Evolutionary conservation across 35 echinoderm and acorn worm species (phyloP).

Genomic region (Ptychodera flava): DNA sequence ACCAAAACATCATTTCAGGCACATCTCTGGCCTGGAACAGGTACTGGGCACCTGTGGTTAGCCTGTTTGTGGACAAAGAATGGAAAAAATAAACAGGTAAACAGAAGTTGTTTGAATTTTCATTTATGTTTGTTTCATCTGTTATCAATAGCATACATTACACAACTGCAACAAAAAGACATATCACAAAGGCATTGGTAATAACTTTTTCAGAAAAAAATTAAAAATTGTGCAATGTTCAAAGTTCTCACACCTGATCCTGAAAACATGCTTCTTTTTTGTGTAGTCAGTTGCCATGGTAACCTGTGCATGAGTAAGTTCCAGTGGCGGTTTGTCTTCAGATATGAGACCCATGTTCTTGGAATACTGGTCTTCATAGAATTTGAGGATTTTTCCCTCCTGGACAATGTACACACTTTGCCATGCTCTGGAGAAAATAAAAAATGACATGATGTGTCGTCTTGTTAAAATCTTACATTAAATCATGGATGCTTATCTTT

Average conservation of each 20-base stretch:
- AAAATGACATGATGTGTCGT: slow-evolving; percentile 12
- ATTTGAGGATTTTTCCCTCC: slow-evolving; percentile 33
- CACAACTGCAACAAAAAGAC: not conserved
- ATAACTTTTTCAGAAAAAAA: not conserved
- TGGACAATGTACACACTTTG: slow-evolving; percentile 76
- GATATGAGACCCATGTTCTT: slow-evolving; percentile 13
- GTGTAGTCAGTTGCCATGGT: slow-evolving; percentile 56
- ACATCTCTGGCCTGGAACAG: slow-evolving; percentile 75
- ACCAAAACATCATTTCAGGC: slow-evolving; percentile 86
- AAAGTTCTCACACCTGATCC: slow-evolving; percentile 15
- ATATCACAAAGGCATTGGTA: not conserved
- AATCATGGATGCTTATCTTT: not conserved
- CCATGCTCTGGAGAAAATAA: slow-evolving; percentile 52
- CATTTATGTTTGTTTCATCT: not conserved
- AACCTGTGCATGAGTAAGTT: slow-evolving; percentile 55
- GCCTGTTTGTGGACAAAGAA: slow-evolving; percentile 9
- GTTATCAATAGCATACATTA: not conserved
- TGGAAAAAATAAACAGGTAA: not conserved
- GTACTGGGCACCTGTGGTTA: slow-evolving; percentile 54
- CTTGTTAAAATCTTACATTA: not conserved
- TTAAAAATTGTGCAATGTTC: slow-evolving; percentile 11
- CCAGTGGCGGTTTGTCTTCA: slow-evolving; percentile 27
- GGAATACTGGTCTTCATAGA: slow-evolving; percentile 68
- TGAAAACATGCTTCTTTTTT: slow-evolving; percentile 74
- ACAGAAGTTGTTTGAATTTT: not conserved